Evolutionary conservation across 2,113 vertebrate species (phyloP).

Genomic region (Hylia prasina): DNA sequence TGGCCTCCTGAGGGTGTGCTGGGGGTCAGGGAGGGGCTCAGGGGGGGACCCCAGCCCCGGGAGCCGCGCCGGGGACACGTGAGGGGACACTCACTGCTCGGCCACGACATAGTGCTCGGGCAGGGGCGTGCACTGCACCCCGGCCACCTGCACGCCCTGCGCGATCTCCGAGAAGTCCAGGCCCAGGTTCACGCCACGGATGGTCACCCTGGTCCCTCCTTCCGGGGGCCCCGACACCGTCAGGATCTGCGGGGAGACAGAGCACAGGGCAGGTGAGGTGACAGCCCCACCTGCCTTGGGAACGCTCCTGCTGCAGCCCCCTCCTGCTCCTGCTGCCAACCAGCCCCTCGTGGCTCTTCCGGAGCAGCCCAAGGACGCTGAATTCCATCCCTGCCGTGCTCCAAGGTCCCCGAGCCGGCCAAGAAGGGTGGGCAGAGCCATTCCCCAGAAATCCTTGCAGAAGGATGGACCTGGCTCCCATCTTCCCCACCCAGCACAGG

Average conservation of each 20-base stretch:
- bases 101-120: constrained; percentile 91
- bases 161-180: constrained; percentile 93
- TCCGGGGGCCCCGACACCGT: constrained; percentile 93
- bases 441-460: background rate
- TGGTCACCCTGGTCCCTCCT: constrained; percentile 93
- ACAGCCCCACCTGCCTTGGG: rapidly evolving
- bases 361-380: background rate
- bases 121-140: constrained; percentile 86
- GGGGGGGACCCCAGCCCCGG: background rate
- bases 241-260: constrained; percentile 78
- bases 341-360: background rate
- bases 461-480: background rate
- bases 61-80: rapidly evolving
- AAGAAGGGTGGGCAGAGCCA: background rate
- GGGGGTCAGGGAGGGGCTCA: background rate
- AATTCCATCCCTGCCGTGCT: background rate
- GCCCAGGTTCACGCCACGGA: constrained; percentile 91
- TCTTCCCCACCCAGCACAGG: background rate
- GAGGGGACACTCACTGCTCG: constrained; percentile 86
- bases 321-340: background rate
- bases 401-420: background rate
- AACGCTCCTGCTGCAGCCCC: background rate
- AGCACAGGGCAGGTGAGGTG: background rate
- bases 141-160: constrained; percentile 90
- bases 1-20: rapidly evolving